Conservation (phyloP, 2,797 vertebrate species). For the Chromis chromis region DNA sequence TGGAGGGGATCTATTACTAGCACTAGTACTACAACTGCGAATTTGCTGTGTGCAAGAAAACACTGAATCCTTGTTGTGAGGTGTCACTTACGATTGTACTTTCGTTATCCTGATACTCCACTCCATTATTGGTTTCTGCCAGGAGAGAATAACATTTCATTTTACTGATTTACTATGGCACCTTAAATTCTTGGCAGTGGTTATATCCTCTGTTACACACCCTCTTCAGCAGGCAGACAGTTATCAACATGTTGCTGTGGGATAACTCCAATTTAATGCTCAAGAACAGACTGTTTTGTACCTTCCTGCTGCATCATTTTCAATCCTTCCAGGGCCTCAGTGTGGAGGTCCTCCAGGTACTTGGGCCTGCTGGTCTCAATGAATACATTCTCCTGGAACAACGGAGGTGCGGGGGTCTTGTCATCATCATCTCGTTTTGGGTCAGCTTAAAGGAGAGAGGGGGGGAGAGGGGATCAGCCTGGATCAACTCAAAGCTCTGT, state of each 20-base stretch:
- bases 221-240: slow-evolving; percentile 17
- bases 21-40: too few species aligned
- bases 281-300: slow-evolving; percentile 59
- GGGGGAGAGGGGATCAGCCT: slow-evolving; percentile 50
- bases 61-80: background rate
- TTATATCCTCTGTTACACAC: slow-evolving; percentile 23
- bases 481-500: slow-evolving; percentile 52
- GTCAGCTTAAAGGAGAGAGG: slow-evolving; percentile 73
- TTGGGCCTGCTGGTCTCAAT: slow-evolving; percentile 88
- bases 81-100: slow-evolving; percentile 89
- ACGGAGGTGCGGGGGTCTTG: slow-evolving; percentile 75
- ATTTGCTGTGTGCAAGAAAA: background rate
- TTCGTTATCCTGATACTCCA: slow-evolving; percentile 89
- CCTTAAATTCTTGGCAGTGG: slow-evolving; percentile 8
- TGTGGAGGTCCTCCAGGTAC: slow-evolving; percentile 93
- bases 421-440: slow-evolving; percentile 82
- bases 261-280: slow-evolving; percentile 26
- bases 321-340: slow-evolving; percentile 91
- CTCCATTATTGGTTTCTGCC: slow-evolving; percentile 88
- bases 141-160: slow-evolving; percentile 54
- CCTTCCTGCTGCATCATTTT: slow-evolving; percentile 94
- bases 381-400: slow-evolving; percentile 93
- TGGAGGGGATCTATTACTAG: too few species aligned
- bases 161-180: background rate
- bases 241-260: slow-evolving; percentile 25